Conservation (phyloP, 2,797 vertebrate species). For the Macroramphosus scolopax region DNA sequence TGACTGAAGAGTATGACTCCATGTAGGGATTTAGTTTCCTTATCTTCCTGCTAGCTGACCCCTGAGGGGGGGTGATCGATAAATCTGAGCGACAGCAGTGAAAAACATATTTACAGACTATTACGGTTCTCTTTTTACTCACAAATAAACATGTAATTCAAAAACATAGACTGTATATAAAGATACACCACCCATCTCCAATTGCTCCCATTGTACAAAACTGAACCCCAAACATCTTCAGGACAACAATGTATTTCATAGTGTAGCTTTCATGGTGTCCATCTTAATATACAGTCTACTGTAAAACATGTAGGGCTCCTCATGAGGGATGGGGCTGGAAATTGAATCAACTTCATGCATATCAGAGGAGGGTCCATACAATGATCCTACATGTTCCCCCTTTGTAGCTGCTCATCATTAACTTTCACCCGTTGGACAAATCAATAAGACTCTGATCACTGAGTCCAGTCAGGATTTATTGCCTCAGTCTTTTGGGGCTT, state of each 20-base stretch:
- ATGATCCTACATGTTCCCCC: background rate
- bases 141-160: no score
- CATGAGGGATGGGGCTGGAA: no score
- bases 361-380: background rate
- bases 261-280: background rate
- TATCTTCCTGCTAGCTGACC: no score
- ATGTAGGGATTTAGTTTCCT: background rate
- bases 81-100: background rate
- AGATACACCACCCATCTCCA: no score
- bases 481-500: conserved; percentile 19
- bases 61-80: background rate
- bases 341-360: background rate
- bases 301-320: no score
- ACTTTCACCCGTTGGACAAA: conserved; percentile 39
- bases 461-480: conserved; percentile 29
- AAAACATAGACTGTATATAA: no score
- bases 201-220: no score
- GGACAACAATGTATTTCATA: no score
- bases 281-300: no score
- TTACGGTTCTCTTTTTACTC: no score
- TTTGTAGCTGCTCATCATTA: conserved; percentile 25
- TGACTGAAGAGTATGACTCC: background rate
- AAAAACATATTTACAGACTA: no score
- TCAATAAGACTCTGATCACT: conserved; percentile 25
- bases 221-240: no score